Evolutionary conservation across 2,888 invertebrate genomes (phyloP).

Genomic region (Pollenia amentaria): DNA sequence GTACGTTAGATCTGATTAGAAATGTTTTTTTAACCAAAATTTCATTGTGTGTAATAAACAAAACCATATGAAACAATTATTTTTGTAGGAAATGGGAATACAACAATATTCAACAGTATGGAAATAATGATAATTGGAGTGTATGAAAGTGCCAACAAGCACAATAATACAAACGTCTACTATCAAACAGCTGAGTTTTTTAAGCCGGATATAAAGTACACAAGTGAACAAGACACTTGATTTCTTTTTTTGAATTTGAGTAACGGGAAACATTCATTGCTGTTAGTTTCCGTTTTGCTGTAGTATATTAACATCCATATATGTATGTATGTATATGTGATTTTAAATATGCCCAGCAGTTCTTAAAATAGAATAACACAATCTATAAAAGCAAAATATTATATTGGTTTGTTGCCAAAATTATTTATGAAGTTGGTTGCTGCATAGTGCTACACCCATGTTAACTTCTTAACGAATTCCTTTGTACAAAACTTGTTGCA

Average conservation of each 20-base stretch:
- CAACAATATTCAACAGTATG: conserved; percentile 50
- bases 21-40: too few species aligned
- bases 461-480: too few species aligned
- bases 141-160: background rate
- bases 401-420: too few species aligned
- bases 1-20: too few species aligned
- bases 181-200: conserved; percentile 4
- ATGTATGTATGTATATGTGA: background rate
- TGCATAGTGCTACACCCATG: too few species aligned
- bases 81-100: too few species aligned
- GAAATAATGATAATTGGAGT: conserved; percentile 48
- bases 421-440: too few species aligned
- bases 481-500: too few species aligned
- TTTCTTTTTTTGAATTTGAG: conserved; percentile 28
- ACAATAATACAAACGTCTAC: conserved; percentile 1
- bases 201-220: conserved; percentile 59
- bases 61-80: too few species aligned
- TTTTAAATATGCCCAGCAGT: background rate
- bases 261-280: conserved; percentile 60
- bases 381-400: too few species aligned
- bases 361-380: too few species aligned
- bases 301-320: background rate
- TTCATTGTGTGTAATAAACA: too few species aligned
- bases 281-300: conserved; percentile 54
- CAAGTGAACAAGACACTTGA: conserved; percentile 58